Percentiles rank a stretch among this genome's conserved stretches.
phyloP scores from a whole-genome alignment of 2,113 vertebrate species.

The Leiothrix lutea region DNA sequence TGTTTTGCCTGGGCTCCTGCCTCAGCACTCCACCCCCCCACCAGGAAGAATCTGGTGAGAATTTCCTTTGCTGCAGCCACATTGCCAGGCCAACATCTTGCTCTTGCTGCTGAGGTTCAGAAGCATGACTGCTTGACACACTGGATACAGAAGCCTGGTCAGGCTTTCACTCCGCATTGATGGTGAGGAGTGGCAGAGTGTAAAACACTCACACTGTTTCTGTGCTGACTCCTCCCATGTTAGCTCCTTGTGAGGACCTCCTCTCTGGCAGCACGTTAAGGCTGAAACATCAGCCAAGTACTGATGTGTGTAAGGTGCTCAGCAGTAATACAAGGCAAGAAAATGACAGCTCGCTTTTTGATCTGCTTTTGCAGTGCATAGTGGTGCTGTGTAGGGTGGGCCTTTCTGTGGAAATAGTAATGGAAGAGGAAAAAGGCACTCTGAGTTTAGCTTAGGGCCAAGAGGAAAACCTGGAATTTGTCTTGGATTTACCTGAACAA shows the following conservation, averaged over 20 bases:
- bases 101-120: not conserved
- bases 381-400: not conserved
- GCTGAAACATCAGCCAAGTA: not conserved
- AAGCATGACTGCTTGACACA: not conserved
- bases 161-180: not conserved
- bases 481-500: not conserved
- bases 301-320: not conserved
- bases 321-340: not conserved
- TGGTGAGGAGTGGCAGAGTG: not conserved
- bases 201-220: not conserved
- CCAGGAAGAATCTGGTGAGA: not conserved
- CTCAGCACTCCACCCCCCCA: not conserved
- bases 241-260: not conserved
- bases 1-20: rapidly evolving
- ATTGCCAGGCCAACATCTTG: not conserved
- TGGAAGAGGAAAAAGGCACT: not conserved
- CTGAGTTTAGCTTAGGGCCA: not conserved
- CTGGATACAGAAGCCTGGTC: not conserved
- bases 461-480: not conserved
- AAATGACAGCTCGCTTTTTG: not conserved
- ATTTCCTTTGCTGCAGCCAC: not conserved
- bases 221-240: not conserved
- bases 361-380: not conserved
- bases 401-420: not conserved
- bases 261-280: not conserved